Conservation (phyloP, 1,140 invertebrate species). For the Dendrolimus punctatus region DNA sequence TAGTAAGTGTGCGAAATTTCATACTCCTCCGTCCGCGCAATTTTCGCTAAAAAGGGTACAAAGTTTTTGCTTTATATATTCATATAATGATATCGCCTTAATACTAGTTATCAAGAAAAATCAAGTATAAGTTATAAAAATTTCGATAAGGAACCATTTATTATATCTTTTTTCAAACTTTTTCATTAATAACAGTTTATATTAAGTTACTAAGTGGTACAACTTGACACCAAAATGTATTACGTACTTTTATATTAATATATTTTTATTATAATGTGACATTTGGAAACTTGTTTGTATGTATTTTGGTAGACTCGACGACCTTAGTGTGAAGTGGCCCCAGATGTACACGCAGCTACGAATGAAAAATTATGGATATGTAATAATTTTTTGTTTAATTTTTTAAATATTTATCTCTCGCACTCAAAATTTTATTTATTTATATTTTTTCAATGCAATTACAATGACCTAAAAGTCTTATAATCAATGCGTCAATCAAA, state of each 20-base stretch:
- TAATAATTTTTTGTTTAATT: background rate
- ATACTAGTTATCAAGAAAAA: no score
- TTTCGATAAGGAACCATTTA: no score
- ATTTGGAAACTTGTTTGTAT: slow-evolving; percentile 52
- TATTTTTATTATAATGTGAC: slow-evolving; percentile 29
- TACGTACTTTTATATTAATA: slow-evolving; percentile 12
- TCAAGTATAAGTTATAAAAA: no score
- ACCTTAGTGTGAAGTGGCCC: slow-evolving; percentile 21
- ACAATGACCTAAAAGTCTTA: no score
- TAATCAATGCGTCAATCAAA: no score
- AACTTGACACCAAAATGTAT: slow-evolving; percentile 4
- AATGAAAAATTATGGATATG: slow-evolving; percentile 1
- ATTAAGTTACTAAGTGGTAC: slow-evolving; percentile 15
- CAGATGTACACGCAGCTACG: slow-evolving; percentile 7
- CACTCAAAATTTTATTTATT: no score
- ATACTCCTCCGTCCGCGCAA: no score
- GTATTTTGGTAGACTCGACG: slow-evolving; percentile 29
- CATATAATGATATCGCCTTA: no score
- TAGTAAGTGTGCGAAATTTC: no score
- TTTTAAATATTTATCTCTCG: background rate
- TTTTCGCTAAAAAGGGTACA: no score
- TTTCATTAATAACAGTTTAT: slow-evolving; percentile 4
- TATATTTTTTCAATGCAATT: no score
- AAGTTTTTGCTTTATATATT: no score
- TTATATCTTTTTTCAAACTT: background rate